phyloP scores from a whole-genome alignment of 1,140 invertebrate species.

The Sitophilus oryzae region DNA sequence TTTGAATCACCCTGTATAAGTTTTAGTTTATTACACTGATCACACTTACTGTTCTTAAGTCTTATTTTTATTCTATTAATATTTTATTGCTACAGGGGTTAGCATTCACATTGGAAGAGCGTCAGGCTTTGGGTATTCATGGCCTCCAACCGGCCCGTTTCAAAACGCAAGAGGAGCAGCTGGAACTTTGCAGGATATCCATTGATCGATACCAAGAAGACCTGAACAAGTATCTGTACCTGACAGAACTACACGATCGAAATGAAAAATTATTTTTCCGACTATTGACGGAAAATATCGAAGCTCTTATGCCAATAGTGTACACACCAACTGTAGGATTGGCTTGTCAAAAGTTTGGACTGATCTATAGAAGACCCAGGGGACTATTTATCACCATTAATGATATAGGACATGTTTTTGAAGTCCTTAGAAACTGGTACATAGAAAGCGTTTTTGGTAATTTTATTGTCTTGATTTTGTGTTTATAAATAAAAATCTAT shows the following conservation, averaged over 20 bases:
- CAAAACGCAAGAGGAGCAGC: slow-evolving; percentile 88
- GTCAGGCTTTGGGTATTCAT: slow-evolving; percentile 87
- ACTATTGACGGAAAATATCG: slow-evolving; percentile 81
- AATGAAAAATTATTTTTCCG: slow-evolving; percentile 92
- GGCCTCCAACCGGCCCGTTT: slow-evolving; percentile 87
- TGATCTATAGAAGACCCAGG: slow-evolving; percentile 83
- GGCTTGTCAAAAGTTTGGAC: slow-evolving; percentile 94
- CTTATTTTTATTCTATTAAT: too few species aligned
- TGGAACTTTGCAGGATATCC: slow-evolving; percentile 81
- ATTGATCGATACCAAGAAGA: slow-evolving; percentile 82
- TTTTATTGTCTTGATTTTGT: slow-evolving; percentile 27
- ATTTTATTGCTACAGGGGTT: slow-evolving; percentile 65
- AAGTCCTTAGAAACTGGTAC: slow-evolving; percentile 77
- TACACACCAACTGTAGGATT: slow-evolving; percentile 91
- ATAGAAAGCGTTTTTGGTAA: slow-evolving; percentile 33
- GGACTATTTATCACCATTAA: slow-evolving; percentile 96
- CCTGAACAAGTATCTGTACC: slow-evolving; percentile 85
- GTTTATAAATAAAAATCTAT: background rate
- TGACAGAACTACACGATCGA: slow-evolving; percentile 73
- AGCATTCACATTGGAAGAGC: slow-evolving; percentile 85
- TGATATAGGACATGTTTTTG: slow-evolving; percentile 86
- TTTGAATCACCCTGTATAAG: too few species aligned
- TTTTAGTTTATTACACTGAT: too few species aligned
- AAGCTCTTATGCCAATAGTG: slow-evolving; percentile 83
- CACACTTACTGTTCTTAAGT: too few species aligned